A percentile compares a stretch with the other conserved stretches of the same genome.
Conservation (phyloP, 2,113 vertebrate genomes). For the Nothoprocta perdicaria region DNA sequence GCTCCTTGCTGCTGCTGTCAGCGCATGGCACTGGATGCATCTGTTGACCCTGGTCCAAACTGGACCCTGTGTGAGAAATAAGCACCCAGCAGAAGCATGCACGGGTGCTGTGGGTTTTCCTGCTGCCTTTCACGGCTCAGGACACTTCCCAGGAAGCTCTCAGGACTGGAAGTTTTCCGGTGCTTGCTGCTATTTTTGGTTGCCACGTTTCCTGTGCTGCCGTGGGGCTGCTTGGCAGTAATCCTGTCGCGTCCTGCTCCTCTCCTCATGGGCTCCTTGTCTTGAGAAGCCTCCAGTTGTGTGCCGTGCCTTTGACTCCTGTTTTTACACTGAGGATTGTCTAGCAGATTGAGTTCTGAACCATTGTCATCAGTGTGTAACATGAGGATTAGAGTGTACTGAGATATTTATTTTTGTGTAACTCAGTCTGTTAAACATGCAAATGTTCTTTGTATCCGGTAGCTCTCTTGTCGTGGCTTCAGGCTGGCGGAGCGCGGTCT, state of each 20-base stretch:
- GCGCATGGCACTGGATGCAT: not conserved
- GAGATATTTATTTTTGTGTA: constrained; percentile 79
- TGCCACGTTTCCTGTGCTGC: not conserved
- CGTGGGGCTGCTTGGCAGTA: not conserved
- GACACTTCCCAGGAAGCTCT: constrained; percentile 23
- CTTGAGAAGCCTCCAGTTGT: not conserved
- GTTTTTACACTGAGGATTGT: not conserved
- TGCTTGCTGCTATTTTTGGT: constrained; percentile 22
- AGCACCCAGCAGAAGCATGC: fast-evolving
- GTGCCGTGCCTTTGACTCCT: not conserved
- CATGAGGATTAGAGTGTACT: not conserved
- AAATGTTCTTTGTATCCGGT: constrained; percentile 54
- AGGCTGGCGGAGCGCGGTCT: fast-evolving
- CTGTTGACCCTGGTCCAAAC: fast-evolving
- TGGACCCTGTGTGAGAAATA: fast-evolving
- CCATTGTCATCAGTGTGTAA: constrained; percentile 36
- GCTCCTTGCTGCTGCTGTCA: not conserved
- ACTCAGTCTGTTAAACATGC: constrained; percentile 49
- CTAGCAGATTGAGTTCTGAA: not conserved
- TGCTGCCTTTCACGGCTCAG: not conserved
- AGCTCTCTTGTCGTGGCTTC: constrained; percentile 32
- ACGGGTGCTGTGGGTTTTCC: not conserved
- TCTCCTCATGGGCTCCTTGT: not conserved
- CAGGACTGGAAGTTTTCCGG: not conserved
- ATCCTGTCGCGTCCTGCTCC: fast-evolving